phyloP scores from a whole-genome alignment of 2,888 invertebrate genomes.

The Dicyrtomina minuta region DNA sequence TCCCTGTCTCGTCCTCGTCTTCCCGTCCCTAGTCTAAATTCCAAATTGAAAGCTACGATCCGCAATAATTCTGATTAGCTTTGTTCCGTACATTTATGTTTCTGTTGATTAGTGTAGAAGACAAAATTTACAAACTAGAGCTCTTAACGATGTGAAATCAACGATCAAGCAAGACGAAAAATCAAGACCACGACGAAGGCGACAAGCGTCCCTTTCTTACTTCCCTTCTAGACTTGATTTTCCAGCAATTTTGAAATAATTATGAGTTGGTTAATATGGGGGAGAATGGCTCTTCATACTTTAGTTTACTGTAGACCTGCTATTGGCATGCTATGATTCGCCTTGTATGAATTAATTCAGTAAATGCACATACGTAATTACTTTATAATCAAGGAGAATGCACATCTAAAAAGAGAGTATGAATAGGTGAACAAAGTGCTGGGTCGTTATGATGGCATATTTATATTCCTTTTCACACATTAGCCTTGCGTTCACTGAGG shows the following conservation, averaged over 20 bases:
- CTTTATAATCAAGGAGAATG: background rate
- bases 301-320: too few relatives aligned
- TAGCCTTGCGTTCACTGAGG: slow-evolving; percentile 1
- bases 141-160: too few relatives aligned
- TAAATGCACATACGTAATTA: slow-evolving; percentile 15
- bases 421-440: background rate
- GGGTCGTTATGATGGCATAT: slow-evolving; percentile 6
- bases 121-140: too few relatives aligned
- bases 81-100: too few relatives aligned
- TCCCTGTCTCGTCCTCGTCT: background rate
- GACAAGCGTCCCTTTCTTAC: too few relatives aligned
- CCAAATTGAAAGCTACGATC: background rate
- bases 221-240: too few relatives aligned
- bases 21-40: background rate
- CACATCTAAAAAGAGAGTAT: background rate
- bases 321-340: background rate
- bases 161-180: too few relatives aligned
- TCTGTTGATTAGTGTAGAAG: too few relatives aligned
- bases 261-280: background rate
- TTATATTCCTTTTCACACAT: background rate
- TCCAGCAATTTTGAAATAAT: background rate
- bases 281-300: too few relatives aligned
- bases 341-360: background rate
- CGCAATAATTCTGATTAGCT: background rate
- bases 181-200: too few relatives aligned